phyloP scores from a whole-genome alignment of 2,797 vertebrate species.

The Eidolon dupreanum region DNA sequence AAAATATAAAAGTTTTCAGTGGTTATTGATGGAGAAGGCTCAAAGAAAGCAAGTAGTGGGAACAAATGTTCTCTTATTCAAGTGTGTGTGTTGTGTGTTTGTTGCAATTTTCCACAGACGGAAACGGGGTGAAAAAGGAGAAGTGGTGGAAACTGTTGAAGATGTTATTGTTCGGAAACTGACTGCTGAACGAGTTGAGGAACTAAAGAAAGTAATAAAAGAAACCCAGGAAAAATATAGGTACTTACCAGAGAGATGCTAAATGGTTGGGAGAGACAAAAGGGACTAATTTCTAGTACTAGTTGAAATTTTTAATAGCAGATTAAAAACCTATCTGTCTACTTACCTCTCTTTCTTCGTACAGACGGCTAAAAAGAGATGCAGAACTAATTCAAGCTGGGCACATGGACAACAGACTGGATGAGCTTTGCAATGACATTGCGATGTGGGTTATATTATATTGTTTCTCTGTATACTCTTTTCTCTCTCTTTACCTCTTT shows the following conservation, averaged over 20 bases:
- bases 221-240: conserved; percentile 97
- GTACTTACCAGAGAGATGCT: conserved; percentile 79
- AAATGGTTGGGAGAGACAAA: neutral
- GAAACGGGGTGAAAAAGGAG: conserved; percentile 96
- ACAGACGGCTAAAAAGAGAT: conserved; percentile 95
- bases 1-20: neutral
- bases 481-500: neutral
- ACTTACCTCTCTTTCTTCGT: conserved; percentile 60
- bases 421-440: conserved; percentile 95
- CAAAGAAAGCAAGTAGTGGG: conserved; percentile 3
- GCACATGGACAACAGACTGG: conserved; percentile 93
- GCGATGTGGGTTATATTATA: conserved; percentile 88
- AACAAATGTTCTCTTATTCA: conserved; percentile 13
- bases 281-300: neutral
- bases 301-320: neutral
- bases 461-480: conserved; percentile 23
- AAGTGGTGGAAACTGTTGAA: conserved; percentile 97
- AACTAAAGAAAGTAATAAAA: conserved; percentile 95
- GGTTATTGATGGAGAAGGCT: conserved; percentile 6
- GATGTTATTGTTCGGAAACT: conserved; percentile 96
- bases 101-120: conserved; percentile 85
- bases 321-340: conserved; percentile 6
- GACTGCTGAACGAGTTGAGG: conserved; percentile 95
- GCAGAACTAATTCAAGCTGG: conserved; percentile 95
- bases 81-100: conserved; percentile 7